Evolutionary conservation across 2,888 invertebrate genomes (phyloP).

Genomic region (Galerucella nymphaeae): DNA sequence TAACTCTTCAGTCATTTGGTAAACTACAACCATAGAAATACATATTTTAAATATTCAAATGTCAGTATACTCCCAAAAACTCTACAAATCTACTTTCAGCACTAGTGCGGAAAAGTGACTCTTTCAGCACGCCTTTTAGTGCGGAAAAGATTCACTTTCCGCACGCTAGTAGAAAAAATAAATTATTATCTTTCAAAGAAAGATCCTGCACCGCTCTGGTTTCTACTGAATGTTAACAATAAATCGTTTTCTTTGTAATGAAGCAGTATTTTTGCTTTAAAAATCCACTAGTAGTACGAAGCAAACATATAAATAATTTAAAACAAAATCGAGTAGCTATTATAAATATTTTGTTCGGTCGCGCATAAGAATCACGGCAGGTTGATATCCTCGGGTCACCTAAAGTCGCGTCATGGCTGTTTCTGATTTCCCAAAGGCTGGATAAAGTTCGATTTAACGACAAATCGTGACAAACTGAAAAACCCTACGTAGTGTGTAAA

Average conservation of each 20-base stretch:
- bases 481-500: conserved; percentile 16
- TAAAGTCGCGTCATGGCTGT: conserved; percentile 37
- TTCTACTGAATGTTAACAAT: neutral
- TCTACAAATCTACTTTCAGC: no score
- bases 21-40: no score
- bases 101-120: no score
- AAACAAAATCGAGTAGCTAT: conserved; percentile 37
- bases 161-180: no score
- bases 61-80: no score
- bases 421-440: conserved; percentile 64
- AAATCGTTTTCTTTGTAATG: neutral
- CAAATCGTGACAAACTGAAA: conserved; percentile 58
- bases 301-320: neutral
- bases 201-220: no score
- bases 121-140: no score
- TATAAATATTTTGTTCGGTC: conserved; percentile 60
- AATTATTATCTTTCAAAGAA: no score
- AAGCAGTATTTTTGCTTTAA: neutral
- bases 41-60: no score
- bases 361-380: conserved; percentile 60
- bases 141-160: no score
- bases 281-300: neutral
- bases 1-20: no score
- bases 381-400: conserved; percentile 45
- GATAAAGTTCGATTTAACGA: conserved; percentile 66